phyloP scores from a whole-genome alignment of 2,797 vertebrate species.

The Lemur catta region DNA sequence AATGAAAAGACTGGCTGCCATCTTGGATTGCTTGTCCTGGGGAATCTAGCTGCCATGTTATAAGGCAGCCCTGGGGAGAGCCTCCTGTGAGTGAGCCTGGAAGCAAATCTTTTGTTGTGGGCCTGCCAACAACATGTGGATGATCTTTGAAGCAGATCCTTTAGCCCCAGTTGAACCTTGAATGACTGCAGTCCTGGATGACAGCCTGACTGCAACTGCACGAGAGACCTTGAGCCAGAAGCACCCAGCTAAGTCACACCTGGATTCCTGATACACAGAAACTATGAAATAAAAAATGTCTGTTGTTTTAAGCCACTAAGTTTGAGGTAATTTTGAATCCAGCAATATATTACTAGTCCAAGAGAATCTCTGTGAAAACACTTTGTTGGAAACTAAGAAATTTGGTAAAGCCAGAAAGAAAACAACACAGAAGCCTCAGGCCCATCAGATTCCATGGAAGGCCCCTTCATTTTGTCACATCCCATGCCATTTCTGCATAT shows the following conservation, averaged over 20 bases:
- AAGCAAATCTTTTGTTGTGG: neutral
- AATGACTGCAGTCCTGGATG: neutral
- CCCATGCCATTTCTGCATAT: neutral
- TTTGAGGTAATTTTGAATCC: neutral
- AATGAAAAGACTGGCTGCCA: neutral
- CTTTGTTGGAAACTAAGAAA: slow-evolving; percentile 28
- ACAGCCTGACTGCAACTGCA: neutral
- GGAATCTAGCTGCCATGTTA: neutral
- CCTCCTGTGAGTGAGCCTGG: neutral
- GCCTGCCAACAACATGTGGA: neutral
- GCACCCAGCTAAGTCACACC: neutral
- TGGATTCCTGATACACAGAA: slow-evolving; percentile 10
- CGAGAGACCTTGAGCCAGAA: neutral
- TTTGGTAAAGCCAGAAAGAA: slow-evolving; percentile 28
- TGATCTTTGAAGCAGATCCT: neutral
- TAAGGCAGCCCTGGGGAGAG: neutral
- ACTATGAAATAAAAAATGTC: neutral
- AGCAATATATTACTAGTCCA: neutral
- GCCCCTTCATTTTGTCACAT: neutral
- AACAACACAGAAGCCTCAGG: neutral
- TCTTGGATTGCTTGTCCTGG: neutral
- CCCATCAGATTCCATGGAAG: neutral
- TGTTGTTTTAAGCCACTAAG: neutral
- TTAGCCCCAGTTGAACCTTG: neutral
- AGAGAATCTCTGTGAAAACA: neutral